These are phyloP conservation scores for Tiliacea citrago DNA, from an alignment of 2,888 invertebrate genomes.

Conservation along the genomic window DNA sequence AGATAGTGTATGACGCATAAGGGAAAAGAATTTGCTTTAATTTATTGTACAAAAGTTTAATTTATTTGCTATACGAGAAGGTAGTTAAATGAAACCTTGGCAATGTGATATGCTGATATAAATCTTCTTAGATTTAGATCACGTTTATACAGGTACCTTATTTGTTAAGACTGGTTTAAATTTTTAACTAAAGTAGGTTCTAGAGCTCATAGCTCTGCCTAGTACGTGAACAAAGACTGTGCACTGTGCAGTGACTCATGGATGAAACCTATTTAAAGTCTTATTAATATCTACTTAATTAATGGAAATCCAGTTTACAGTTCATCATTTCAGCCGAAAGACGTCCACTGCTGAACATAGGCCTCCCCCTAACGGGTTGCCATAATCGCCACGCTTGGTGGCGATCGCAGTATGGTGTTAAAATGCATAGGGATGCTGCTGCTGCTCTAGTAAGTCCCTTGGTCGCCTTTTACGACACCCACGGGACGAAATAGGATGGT, in stretches of 20 bases:
- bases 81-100: background rate
- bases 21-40: slow-evolving; percentile 28
- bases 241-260: background rate
- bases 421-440: too few relatives aligned
- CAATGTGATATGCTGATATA: slow-evolving; percentile 19
- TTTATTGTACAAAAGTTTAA: slow-evolving; percentile 41
- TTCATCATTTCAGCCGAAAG: background rate
- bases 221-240: too few relatives aligned
- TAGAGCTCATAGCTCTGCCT: background rate
- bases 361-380: too few relatives aligned
- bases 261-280: too few relatives aligned
- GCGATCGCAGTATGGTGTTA: too few relatives aligned
- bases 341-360: too few relatives aligned
- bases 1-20: slow-evolving; percentile 39
- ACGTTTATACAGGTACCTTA: background rate
- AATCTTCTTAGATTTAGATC: slow-evolving; percentile 19
- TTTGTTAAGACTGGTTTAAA: background rate
- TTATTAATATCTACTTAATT: background rate
- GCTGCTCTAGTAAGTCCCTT: too few relatives aligned
- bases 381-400: too few relatives aligned
- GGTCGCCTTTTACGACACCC: too few relatives aligned
- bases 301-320: background rate
- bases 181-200: background rate
- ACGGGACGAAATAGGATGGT: too few relatives aligned
- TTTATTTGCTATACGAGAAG: slow-evolving; percentile 18